These are phyloP conservation scores for Dryadula phaetusa DNA, from an alignment of 2,888 invertebrate species.

Conservation along the genomic window DNA sequence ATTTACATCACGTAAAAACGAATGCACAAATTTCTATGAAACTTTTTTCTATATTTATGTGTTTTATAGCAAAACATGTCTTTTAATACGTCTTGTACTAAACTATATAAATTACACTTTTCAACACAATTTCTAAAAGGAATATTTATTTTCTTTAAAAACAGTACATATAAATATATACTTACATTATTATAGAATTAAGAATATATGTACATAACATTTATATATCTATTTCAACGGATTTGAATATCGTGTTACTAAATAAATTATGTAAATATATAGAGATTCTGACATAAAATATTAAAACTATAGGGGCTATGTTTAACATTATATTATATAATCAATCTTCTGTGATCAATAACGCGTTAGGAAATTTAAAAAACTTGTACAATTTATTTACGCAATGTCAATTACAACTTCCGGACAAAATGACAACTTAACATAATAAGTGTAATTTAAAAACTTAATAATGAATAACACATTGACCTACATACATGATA, in stretches of 20 bases:
- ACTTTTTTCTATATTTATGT: no score
- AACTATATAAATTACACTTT: no score
- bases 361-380: constrained; percentile 8
- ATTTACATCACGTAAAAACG: no score
- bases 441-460: constrained; percentile 25
- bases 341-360: background rate
- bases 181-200: no score
- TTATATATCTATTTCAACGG: no score
- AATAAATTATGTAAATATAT: background rate
- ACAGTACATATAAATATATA: no score
- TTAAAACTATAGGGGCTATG: background rate
- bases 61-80: no score
- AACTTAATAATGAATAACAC: constrained; percentile 28
- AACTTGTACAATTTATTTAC: constrained; percentile 22
- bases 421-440: constrained; percentile 10
- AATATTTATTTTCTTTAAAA: no score
- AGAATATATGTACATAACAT: no score
- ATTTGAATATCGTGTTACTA: background rate
- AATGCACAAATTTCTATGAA: no score
- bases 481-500: constrained; percentile 45
- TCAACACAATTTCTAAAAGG: no score
- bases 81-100: no score
- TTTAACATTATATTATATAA: constrained; percentile 3
- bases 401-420: constrained; percentile 29
- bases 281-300: background rate